Evolutionary conservation across 1,140 invertebrate species (phyloP).

Genomic region (Asobara japonica): DNA sequence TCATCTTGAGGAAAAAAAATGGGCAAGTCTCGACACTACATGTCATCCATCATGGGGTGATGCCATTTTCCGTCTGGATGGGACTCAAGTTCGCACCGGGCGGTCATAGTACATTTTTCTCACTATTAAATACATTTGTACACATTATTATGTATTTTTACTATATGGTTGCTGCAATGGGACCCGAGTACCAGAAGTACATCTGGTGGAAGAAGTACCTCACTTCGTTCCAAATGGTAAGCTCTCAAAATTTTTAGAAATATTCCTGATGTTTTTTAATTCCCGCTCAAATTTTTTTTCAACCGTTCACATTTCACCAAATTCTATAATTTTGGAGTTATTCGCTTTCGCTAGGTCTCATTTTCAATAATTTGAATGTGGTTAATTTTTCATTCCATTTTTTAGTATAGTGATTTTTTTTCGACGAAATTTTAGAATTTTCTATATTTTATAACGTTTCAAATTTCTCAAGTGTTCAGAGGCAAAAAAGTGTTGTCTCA

Average conservation of each 20-base stretch:
- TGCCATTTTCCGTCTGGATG: slow-evolving; percentile 96
- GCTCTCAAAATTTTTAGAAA: slow-evolving; percentile 24
- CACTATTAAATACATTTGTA: slow-evolving; percentile 90
- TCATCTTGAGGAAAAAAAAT: slow-evolving; percentile 91
- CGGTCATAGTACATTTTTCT: slow-evolving; percentile 92
- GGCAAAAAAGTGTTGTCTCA: too few species aligned
- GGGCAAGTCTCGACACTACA: slow-evolving; percentile 92
- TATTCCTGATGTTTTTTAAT: slow-evolving; percentile 19
- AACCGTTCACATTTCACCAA: too few species aligned
- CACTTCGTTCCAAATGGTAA: slow-evolving; percentile 91
- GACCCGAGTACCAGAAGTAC: slow-evolving; percentile 87
- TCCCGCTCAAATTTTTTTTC: too few species aligned
- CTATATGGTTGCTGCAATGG: slow-evolving; percentile 92
- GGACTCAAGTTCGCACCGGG: slow-evolving; percentile 96
- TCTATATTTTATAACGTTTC: too few species aligned
- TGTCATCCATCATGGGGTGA: slow-evolving; percentile 95
- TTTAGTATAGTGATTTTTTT: too few species aligned
- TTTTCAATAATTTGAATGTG: too few species aligned
- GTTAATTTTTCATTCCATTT: too few species aligned
- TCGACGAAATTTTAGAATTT: too few species aligned
- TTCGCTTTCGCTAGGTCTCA: too few species aligned
- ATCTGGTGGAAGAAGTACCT: slow-evolving; percentile 98
- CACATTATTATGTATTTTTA: slow-evolving; percentile 96
- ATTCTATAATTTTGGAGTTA: too few species aligned
- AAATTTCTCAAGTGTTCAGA: too few species aligned